Base-by-base conservation (phyloP, 1,140 invertebrate species). In the Zaprionus kolodkinae region DNA sequence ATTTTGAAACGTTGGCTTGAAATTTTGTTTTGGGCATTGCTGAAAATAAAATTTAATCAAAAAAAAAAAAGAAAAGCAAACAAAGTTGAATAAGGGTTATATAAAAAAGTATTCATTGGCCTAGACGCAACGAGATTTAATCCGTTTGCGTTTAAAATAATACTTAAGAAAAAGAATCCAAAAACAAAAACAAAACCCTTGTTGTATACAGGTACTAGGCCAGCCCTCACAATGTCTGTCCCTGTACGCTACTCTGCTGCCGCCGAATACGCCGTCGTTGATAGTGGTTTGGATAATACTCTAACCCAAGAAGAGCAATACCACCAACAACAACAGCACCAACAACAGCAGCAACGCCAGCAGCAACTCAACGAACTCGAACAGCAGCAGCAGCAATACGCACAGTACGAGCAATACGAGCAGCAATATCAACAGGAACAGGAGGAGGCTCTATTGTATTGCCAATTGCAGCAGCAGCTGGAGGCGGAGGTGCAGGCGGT, bases 211-310 rank as follows among this genome's bases (percentile, higher is more conserved):
- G 91, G 91, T 92, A 92, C 91, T 92, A 92, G 91, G 91, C 91
- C 91, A 92, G 91, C 91, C 91, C 91, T 92, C 88, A 92, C 91
- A 92, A 92, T 92, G 91, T 92, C 91, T 92, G 91, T 92, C 91
- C 91, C 91, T 92, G 91, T 92, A 92, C 91, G 91, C 91, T 92
- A 92, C 91, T 92, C 91, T 92, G 91, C 91, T 91, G 90, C 91
- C 85, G 91, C 88, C 88, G 89, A 92, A 91, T 92, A 90, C 91
- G 88, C 80, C 91, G 87, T 86, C 88, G 88, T 88, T 90, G 91
- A 92, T 81, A 88, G 86, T 91, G 91, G 88, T 89, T 90, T 90
- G 81, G 79, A 84, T 79, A 82, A 85, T 84, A 77, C 87, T 91
- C 87, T 90, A 83, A 81, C 80, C 76, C 81, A 91, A 81, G 73